Percentiles rank a stretch among this genome's conserved stretches.
Evolutionary conservation across 2,888 invertebrate species (phyloP).

Genomic region (Trypoxylon attenuatum): DNA sequence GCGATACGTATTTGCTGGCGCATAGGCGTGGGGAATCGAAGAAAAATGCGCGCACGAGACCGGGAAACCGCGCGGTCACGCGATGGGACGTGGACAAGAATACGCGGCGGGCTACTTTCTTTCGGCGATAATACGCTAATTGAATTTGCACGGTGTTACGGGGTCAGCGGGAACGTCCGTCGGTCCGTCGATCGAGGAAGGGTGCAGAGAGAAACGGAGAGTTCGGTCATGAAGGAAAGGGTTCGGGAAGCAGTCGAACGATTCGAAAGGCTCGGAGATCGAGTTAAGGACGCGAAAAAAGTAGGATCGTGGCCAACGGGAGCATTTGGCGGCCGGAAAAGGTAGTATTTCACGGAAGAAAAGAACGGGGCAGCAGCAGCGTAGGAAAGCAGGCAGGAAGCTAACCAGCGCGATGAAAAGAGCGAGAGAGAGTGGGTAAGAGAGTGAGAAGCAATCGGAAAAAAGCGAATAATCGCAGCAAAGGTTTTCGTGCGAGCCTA

Average conservation of each 20-base stretch:
- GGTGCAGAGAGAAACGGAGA: neutral
- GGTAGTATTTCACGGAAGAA: slow-evolving; percentile 28
- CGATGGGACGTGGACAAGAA: slow-evolving; percentile 7
- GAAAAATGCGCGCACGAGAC: slow-evolving; percentile 38
- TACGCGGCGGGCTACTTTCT: neutral
- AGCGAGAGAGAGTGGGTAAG: slow-evolving; percentile 4
- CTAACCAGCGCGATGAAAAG: neutral
- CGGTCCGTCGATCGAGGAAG: neutral
- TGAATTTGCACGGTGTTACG: neutral
- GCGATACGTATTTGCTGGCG: slow-evolving; percentile 42
- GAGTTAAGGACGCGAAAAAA: slow-evolving; percentile 24
- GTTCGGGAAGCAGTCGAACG: too few species aligned
- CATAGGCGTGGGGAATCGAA: slow-evolving; percentile 45
- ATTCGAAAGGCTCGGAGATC: neutral
- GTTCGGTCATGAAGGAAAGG: neutral
- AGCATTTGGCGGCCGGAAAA: slow-evolving; percentile 22
- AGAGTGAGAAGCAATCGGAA: slow-evolving; percentile 32
- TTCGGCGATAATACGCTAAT: slow-evolving; percentile 1
- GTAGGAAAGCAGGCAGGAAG: neutral
- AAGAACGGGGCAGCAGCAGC: slow-evolving; percentile 21
- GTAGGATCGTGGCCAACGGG: slow-evolving; percentile 32
- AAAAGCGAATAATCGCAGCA: slow-evolving; percentile 49
- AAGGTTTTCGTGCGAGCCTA: slow-evolving; percentile 54
- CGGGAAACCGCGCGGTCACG: slow-evolving; percentile 25
- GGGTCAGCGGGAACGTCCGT: neutral